phyloP scores from a whole-genome alignment of 2,797 vertebrate species.

The Gadopsis bispinosus region DNA sequence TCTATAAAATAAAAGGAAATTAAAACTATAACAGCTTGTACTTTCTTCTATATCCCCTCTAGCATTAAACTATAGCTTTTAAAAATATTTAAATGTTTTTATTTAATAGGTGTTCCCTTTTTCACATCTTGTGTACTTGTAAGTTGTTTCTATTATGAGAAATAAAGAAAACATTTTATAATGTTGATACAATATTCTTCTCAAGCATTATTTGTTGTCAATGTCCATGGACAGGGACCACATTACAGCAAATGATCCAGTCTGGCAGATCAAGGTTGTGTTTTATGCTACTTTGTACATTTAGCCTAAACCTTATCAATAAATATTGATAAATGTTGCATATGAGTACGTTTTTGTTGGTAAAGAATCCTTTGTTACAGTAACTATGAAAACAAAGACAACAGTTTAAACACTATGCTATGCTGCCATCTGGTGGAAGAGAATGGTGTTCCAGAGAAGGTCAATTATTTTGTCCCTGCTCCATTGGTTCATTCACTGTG shows the following conservation, averaged over 20 bases:
- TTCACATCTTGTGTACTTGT: no score
- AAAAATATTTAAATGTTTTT: no score
- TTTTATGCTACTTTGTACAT: not conserved
- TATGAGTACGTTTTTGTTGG: not conserved
- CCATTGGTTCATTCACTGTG: not conserved
- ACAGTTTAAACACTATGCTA: not conserved
- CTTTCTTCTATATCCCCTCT: no score
- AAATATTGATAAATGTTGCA: not conserved
- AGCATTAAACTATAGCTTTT: no score
- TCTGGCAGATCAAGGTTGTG: not conserved
- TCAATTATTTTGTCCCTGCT: no score
- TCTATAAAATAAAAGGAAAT: no score
- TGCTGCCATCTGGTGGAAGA: conserved; percentile 75
- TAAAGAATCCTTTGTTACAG: not conserved
- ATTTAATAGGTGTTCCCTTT: no score
- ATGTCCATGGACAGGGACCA: not conserved
- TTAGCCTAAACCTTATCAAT: no score
- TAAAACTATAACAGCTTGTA: no score
- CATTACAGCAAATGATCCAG: conserved; percentile 10
- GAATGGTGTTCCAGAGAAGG: no score
- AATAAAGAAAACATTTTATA: no score
- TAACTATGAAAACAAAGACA: not conserved
- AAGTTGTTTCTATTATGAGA: no score
- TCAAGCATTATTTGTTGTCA: conserved; percentile 15
- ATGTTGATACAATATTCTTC: not conserved